Evolutionary conservation across 2,113 vertebrate species (phyloP), one percentile per base, ranked within the genome.

Genomic region (Forbesichthys papilliferus): DNA sequence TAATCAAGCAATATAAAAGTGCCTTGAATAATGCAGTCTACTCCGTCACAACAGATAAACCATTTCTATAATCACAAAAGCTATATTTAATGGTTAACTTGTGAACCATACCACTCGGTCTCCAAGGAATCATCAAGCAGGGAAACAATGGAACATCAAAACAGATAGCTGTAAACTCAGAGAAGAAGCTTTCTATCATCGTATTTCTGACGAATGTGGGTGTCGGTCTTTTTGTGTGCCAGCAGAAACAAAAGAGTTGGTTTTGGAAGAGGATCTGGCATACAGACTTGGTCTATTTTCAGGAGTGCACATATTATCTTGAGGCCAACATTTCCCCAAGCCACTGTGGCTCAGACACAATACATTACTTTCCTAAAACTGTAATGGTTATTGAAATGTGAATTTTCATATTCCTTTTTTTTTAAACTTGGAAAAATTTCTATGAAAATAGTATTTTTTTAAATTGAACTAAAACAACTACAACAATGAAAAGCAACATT

Each of bases 1-100:
- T 95, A 96, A 96, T 96, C 93, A 96, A 91, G 90, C 84, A 90
- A 91, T 90, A 90, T 85, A 92, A 89, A 93, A 92, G 84, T 92
- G 90, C 86, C 91, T 88, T 91, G 67, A 73, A 78, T 80, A 69
- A 66, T 82, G 74, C 80, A 89, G 84, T 93, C 92, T 92, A 80
- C 90, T 92, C 92, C 91, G 91, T 94, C 92, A 94, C 91, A 94
- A 87, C 84, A 92, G 87, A 94, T 92, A 94, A 88, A 95, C 90
- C 87, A 90, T 77, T 89, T 90, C 77, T 90, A 87, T 93, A 92
- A 93, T 93, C 90, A 34, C 59, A 61, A n/a, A 61, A 14, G 59
- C 92, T 90, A 92, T 91, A 75, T 74, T 77, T 77, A 80, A 83
- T 79, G 85, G 87, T 87, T 88, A 91, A 87, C 85, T 89, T 90